Evolutionary conservation across 2,797 vertebrate species (phyloP), one percentile per base, ranked within the genome.

Genomic region (Balearica regulorum): DNA sequence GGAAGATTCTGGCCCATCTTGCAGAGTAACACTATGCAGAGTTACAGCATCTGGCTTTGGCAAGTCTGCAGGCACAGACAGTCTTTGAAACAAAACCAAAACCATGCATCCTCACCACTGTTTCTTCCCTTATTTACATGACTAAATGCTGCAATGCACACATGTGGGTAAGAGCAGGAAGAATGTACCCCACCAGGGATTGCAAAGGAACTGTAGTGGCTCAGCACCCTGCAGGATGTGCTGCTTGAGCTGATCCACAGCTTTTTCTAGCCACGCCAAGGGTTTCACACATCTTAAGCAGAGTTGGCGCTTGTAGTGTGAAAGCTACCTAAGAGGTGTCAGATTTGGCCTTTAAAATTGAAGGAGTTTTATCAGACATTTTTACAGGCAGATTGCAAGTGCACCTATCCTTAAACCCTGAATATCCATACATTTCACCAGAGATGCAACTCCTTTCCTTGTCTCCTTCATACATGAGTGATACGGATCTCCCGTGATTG

Each of bases 21-120:
- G 88, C 83, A 65, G 85, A 83, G 84, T 90, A 92, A 90, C 37
- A 17, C 91, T 95, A 16, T 68, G 94, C 76, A 65, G 90, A 89
- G 76, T 96, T 95, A 93, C 76, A 94, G 93, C 91, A 82, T 94
- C 89, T 97, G 96, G 93, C 89, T 94, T 90, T 96, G 96, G 87
- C 90, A 91, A 93, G 93, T 93, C 93, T 90, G 86, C 83, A 95
- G 87, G 93, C 94, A 87, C 80, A 94, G 91, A 24, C 72, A 44
- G 89, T 58, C 94, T 96, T 95, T 96, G 94, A 95, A 93, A 95
- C 43, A 94, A 94, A 97, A 96, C 48, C 96, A 96, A 96, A 95
- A 87, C 80, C 85, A 87, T 95, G 92, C 92, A 86, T 93, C 82
- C 86, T 87, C 70, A 61, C 85, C 61, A 35, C 85, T 86, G n/a